Base-by-base conservation (phyloP, 2,113 vertebrate species). In the Notiomystis cincta region DNA sequence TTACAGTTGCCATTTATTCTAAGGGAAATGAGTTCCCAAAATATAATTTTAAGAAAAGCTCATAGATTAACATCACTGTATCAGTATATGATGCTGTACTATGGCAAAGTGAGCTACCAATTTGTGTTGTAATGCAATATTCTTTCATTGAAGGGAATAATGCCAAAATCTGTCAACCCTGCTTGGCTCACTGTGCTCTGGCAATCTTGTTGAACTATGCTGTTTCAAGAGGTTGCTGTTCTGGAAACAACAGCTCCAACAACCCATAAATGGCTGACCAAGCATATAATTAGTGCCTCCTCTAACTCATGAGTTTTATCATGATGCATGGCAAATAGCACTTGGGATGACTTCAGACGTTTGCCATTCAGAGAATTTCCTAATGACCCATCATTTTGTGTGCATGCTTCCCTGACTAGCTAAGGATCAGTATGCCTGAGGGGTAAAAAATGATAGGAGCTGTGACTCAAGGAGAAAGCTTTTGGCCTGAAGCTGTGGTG, bases 301-400 rank as follows among this genome's bases (percentile, higher is more conserved):
- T 86, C 82, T 70, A 75, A 90, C 54, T 87, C 69, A 65, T 6
- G 12, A n/a, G 40, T 93, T 95, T 76, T 80, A 51, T 85, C 78
- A 17, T 23, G 84, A 87, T 85, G 45, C 62, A 48, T n/a, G 38
- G 79, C 65, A 93, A 77, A 83, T 8, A 70, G 45, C 42, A 47
- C 50, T 61, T 35, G 42, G 58, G 82, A 72, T 95, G 79, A 96
- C 75, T 94, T 88, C 71, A 90, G 87, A 91, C 35, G 22, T 75
- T 83, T 88, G 47, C 82, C 88, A 73, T 90, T 94, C 87, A 66
- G 75, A 96, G 62, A 87, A 82, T 93, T 78, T 96, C 75, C 82
- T 95, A 91, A 91, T 88, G 62, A 93, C 54, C 48, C 70, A 60
- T 91, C 71, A 84, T 75, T 75, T 70, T 54, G 42, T 69, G 54